Evolutionary conservation across 1,140 invertebrate species (phyloP).

Genomic region (Spodoptera frugiperda): DNA sequence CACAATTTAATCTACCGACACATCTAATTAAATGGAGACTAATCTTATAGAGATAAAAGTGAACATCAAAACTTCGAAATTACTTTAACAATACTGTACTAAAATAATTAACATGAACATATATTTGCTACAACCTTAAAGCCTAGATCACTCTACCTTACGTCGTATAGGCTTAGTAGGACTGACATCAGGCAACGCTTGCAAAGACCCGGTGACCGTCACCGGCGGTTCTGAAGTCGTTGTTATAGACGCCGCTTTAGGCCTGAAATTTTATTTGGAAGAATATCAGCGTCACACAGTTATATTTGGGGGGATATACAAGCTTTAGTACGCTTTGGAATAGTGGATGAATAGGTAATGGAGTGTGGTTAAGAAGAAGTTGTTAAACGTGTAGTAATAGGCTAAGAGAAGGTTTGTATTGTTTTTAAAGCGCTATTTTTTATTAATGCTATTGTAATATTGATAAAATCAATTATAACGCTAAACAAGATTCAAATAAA

Average conservation of each 20-base stretch:
- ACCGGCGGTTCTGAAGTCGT: constrained; percentile 62
- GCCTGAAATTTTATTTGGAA: constrained; percentile 62
- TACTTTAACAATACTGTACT: too few species aligned
- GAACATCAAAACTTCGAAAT: too few species aligned
- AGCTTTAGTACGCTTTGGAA: constrained; percentile 20
- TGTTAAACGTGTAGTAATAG: too few species aligned
- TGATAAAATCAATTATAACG: too few species aligned
- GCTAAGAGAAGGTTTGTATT: too few species aligned
- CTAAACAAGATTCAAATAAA: too few species aligned
- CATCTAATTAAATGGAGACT: too few species aligned
- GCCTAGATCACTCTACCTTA: constrained; percentile 65
- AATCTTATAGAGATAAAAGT: too few species aligned
- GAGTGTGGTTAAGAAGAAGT: neutral
- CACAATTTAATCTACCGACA: too few species aligned
- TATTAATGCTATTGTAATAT: too few species aligned
- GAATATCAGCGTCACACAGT: neutral
- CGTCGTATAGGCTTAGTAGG: constrained; percentile 78
- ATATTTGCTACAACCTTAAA: neutral
- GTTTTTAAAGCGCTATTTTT: too few species aligned
- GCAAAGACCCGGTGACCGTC: constrained; percentile 70
- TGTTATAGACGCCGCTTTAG: constrained; percentile 78
- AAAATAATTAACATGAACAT: too few species aligned
- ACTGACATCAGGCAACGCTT: constrained; percentile 77
- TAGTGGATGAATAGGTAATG: neutral
- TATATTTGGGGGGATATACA: neutral